A percentile compares a stretch with the other conserved stretches of the same genome.
Conservation (phyloP, 2,797 vertebrate species). For the Anolis apletophallus region DNA sequence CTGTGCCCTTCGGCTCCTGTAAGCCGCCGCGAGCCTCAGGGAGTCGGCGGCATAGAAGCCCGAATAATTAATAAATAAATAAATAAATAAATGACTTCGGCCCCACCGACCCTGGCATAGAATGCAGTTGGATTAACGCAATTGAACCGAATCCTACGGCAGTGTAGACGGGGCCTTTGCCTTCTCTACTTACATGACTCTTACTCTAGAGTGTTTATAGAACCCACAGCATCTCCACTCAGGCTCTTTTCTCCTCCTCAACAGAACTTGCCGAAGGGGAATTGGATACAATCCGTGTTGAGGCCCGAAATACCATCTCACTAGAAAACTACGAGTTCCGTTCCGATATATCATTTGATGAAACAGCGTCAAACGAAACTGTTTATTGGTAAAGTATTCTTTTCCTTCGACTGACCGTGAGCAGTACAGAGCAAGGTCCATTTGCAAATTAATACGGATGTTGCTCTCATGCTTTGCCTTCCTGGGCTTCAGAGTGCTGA, state of each 20-base stretch:
- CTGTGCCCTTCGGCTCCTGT: too few species aligned
- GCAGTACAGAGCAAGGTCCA: background rate
- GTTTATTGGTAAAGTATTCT: constrained; percentile 89
- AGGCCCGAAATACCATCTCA: constrained; percentile 86
- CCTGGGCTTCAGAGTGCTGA: too few species aligned
- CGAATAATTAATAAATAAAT: too few species aligned
- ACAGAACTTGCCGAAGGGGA: constrained; percentile 90
- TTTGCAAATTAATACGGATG: background rate
- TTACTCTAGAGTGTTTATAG: background rate
- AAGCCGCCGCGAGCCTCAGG: too few species aligned
- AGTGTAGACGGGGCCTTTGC: too few species aligned
- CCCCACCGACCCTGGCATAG: too few species aligned
- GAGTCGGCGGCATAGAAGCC: too few species aligned
- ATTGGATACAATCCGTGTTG: constrained; percentile 93
- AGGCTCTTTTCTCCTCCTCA: constrained; percentile 30
- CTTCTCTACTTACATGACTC: too few species aligned
- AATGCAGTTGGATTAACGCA: too few species aligned
- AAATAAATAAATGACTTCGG: too few species aligned
- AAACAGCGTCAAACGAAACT: constrained; percentile 90
- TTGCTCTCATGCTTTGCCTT: background rate
- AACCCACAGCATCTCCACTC: background rate
- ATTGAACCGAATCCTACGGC: too few species aligned
- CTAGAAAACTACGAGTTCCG: constrained; percentile 92
- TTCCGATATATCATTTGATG: too few species aligned
- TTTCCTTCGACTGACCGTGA: background rate